These are phyloP conservation scores for Oscheius onirici DNA, from an alignment of 2,888 invertebrate genomes.

Conservation along the genomic window DNA sequence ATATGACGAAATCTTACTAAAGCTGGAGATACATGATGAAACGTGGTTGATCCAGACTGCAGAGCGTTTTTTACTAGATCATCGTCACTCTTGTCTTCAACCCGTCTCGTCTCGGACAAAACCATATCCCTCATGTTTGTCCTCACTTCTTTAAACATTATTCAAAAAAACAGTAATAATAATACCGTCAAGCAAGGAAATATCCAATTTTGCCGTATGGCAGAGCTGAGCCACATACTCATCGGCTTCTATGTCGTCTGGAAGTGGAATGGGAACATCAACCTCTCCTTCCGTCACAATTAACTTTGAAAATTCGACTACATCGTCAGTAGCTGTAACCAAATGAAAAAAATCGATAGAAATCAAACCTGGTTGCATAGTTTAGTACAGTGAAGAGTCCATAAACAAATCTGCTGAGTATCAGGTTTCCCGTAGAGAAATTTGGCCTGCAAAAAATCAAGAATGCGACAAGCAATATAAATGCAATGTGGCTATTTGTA, in stretches of 20 bases:
- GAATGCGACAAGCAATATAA: too few relatives aligned
- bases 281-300: constrained; percentile 1
- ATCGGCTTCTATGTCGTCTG: constrained; percentile 37
- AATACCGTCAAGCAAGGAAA: constrained; percentile 1
- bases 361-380: too few relatives aligned
- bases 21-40: background rate
- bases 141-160: constrained; percentile 10
- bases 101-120: constrained; percentile 2
- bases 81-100: constrained; percentile 25
- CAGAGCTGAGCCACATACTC: constrained; percentile 40
- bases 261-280: constrained; percentile 40
- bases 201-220: background rate
- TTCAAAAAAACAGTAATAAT: background rate
- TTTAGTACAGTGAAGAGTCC: too few relatives aligned
- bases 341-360: too few relatives aligned
- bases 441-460: too few relatives aligned
- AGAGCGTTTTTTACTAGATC: constrained; percentile 12
- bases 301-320: background rate
- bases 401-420: too few relatives aligned
- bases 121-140: background rate
- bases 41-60: background rate
- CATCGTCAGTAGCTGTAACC: background rate
- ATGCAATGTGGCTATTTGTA: too few relatives aligned
- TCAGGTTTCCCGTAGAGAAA: too few relatives aligned
- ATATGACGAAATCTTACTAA: background rate